Percentiles rank a stretch among this genome's conserved stretches.
phyloP scores from a whole-genome alignment of 2,888 invertebrate genomes.

The Agelastica alni region DNA sequence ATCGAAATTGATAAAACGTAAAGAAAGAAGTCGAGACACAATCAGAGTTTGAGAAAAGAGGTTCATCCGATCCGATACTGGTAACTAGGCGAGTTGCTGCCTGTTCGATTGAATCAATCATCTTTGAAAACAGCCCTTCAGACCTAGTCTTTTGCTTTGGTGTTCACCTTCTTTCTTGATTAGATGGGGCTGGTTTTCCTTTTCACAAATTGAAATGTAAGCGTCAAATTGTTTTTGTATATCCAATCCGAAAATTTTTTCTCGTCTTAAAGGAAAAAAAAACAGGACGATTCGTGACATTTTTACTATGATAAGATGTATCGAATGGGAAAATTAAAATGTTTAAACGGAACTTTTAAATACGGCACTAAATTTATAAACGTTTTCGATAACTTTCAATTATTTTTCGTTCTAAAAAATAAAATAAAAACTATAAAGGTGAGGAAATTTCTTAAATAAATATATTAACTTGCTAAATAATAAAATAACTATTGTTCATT shows the following conservation, averaged over 20 bases:
- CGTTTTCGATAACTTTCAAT: too few species aligned
- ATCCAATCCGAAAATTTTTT: not conserved
- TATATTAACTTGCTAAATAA: too few species aligned
- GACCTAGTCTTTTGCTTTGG: slow-evolving; percentile 9
- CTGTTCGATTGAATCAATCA: slow-evolving; percentile 24
- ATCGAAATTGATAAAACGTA: slow-evolving; percentile 10
- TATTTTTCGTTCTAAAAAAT: too few species aligned
- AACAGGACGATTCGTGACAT: too few species aligned
- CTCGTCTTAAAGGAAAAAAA: too few species aligned
- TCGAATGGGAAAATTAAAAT: too few species aligned
- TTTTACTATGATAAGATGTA: too few species aligned
- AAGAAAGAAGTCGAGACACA: slow-evolving; percentile 42
- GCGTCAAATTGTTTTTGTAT: slow-evolving; percentile 1
- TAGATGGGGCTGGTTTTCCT: slow-evolving; percentile 10
- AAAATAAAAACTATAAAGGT: too few species aligned
- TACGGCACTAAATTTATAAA: too few species aligned
- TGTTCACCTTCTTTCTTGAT: slow-evolving; percentile 24
- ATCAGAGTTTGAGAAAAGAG: slow-evolving; percentile 35
- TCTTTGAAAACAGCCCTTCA: slow-evolving; percentile 21
- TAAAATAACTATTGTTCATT: too few species aligned
- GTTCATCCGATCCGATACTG: slow-evolving; percentile 37
- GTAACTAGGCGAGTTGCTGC: slow-evolving; percentile 22
- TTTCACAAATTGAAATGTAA: not conserved
- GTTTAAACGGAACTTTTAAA: too few species aligned
- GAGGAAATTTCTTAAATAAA: too few species aligned